These are phyloP conservation scores for Xenus cinereus DNA, from an alignment of 2,113 vertebrate species.

Conservation along the genomic window DNA sequence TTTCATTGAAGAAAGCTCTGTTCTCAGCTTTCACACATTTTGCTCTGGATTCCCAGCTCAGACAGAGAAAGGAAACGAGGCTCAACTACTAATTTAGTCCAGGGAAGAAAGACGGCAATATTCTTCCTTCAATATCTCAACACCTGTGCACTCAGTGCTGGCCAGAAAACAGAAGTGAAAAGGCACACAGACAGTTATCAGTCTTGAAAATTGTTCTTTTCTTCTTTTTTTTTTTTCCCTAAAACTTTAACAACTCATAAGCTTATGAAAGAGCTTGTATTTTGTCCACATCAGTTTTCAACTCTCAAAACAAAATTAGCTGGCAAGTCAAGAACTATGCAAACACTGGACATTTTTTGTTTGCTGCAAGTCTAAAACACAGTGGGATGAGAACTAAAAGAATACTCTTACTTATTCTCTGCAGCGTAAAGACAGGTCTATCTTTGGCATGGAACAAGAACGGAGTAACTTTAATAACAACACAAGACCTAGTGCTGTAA, in stretches of 20 bases:
- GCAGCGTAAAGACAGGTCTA: neutral
- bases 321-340: neutral
- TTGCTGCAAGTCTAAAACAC: neutral
- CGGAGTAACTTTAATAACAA: conserved; percentile 24
- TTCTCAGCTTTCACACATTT: neutral
- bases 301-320: neutral
- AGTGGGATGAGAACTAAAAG: neutral
- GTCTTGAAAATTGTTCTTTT: neutral
- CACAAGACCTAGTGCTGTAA: neutral
- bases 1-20: neutral
- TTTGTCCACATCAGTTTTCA: neutral
- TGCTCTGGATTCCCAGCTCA: neutral
- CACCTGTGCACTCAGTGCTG: neutral
- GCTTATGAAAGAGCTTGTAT: neutral
- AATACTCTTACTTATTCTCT: neutral
- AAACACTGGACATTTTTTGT: neutral
- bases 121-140: neutral
- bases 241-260: neutral
- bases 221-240: neutral
- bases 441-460: neutral
- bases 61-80: neutral
- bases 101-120: neutral
- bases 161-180: neutral
- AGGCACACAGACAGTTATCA: accelerated
- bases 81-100: neutral